Conservation (phyloP, 1,140 invertebrate species). For the Cydia fagiglandana region DNA sequence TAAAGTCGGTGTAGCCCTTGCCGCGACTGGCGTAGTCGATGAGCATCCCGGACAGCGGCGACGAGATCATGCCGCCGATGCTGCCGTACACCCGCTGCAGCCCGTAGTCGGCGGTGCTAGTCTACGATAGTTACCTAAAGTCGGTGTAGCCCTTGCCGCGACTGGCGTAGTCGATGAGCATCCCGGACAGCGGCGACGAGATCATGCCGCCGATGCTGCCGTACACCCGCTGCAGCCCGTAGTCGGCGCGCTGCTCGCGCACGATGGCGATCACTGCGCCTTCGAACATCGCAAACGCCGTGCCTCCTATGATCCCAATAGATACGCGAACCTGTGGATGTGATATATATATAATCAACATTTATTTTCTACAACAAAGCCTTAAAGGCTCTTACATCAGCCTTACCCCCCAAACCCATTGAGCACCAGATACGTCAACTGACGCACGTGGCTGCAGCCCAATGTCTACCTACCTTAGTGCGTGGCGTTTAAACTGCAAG, state of each 20-base stretch:
- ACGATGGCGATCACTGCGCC: conserved; percentile 89
- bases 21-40: conserved; percentile 83
- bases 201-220: conserved; percentile 90
- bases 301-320: conserved; percentile 86
- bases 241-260: conserved; percentile 88
- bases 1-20: conserved; percentile 85
- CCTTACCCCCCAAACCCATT: too few relatives aligned
- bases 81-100: conserved; percentile 89
- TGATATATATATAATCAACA: background rate
- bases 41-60: conserved; percentile 86
- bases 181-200: conserved; percentile 87
- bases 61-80: conserved; percentile 89
- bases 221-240: conserved; percentile 89
- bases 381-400: too few relatives aligned
- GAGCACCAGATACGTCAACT: too few relatives aligned
- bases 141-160: conserved; percentile 83
- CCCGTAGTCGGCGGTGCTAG: conserved; percentile 85
- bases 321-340: conserved; percentile 82
- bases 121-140: conserved; percentile 80
- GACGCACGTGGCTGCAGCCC: too few relatives aligned
- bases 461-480: too few relatives aligned
- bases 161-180: conserved; percentile 85
- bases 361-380: too few relatives aligned
- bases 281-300: conserved; percentile 90
- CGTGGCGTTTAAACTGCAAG: too few relatives aligned